A percentile compares a stretch with the other conserved stretches of the same genome.
Evolutionary conservation across 2,888 invertebrate species (phyloP).

Genomic region (Caradrina kadenii): DNA sequence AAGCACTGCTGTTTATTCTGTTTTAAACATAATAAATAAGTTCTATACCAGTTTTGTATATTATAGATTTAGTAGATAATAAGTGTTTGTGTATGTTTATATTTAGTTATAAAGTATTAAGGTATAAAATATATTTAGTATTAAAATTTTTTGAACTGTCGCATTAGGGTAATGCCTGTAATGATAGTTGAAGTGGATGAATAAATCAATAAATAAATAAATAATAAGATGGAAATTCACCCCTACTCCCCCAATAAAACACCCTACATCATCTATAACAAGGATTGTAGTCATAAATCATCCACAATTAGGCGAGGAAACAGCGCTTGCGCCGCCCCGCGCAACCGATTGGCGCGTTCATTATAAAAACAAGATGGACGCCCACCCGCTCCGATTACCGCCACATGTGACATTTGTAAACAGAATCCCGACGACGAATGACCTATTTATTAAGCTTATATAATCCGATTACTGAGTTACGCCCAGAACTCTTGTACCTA

Average conservation of each 20-base stretch:
- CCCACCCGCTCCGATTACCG: conserved; percentile 79
- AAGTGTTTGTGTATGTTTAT: no score
- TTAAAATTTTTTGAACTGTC: no score
- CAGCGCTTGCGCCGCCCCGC: conserved; percentile 78
- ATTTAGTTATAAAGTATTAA: no score
- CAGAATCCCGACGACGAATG: conserved; percentile 68
- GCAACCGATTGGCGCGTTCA: conserved; percentile 78
- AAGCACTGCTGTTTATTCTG: no score
- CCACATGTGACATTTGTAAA: conserved; percentile 65
- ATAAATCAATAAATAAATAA: no score
- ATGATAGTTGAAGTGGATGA: no score
- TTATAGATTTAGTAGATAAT: no score
- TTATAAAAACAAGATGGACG: conserved; percentile 83
- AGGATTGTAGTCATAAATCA: conserved; percentile 54
- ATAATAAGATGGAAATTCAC: no score
- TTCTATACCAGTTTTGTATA: no score
- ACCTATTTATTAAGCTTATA: conserved; percentile 72
- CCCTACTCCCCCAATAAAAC: not conserved
- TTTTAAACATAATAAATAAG: no score
- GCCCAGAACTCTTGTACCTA: conserved; percentile 43
- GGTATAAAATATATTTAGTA: no score
- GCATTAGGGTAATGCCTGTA: no score
- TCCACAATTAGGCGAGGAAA: conserved; percentile 48
- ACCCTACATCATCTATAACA: conserved; percentile 2
- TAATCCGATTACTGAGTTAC: conserved; percentile 43